These are phyloP conservation scores for Cossypha heuglini DNA, from an alignment of 2,797 vertebrate genomes.

Conservation along the genomic window DNA sequence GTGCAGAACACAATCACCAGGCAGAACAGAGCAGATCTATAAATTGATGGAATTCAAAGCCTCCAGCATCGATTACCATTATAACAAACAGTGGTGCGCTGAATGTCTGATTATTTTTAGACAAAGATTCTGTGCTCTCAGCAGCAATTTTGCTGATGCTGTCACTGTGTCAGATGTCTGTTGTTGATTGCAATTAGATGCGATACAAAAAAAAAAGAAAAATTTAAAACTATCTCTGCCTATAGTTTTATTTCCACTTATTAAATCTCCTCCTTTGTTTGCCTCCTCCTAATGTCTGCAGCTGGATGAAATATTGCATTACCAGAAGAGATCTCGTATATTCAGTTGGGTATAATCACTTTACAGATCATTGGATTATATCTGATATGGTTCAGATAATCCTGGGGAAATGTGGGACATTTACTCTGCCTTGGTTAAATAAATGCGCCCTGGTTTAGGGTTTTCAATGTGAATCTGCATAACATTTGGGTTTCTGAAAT, in stretches of 20 bases:
- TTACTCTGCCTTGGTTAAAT: conserved; percentile 49
- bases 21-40: conserved; percentile 99
- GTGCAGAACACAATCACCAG: conserved; percentile 89
- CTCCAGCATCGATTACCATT: conserved; percentile 99
- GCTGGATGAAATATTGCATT: conserved; percentile 74
- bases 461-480: neutral
- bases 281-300: conserved; percentile 74
- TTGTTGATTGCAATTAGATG: conserved; percentile 99
- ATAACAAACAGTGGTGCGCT: conserved; percentile 98
- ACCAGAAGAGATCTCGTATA: conserved; percentile 70
- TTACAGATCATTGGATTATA: conserved; percentile 64
- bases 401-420: conserved; percentile 49
- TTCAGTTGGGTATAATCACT: conserved; percentile 57
- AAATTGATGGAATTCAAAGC: conserved; percentile 99
- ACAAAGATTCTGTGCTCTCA: conserved; percentile 99
- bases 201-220: conserved; percentile 90
- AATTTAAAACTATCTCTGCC: conserved; percentile 91
- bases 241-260: conserved; percentile 80
- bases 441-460: conserved; percentile 22
- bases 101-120: conserved; percentile 99
- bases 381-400: conserved; percentile 47
- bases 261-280: conserved; percentile 81
- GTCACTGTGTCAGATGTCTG: conserved; percentile 98
- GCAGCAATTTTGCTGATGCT: conserved; percentile 99
- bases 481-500: conserved; percentile 41